Conservation (phyloP, 2,888 invertebrate genomes). For the Sinelater perroti region DNA sequence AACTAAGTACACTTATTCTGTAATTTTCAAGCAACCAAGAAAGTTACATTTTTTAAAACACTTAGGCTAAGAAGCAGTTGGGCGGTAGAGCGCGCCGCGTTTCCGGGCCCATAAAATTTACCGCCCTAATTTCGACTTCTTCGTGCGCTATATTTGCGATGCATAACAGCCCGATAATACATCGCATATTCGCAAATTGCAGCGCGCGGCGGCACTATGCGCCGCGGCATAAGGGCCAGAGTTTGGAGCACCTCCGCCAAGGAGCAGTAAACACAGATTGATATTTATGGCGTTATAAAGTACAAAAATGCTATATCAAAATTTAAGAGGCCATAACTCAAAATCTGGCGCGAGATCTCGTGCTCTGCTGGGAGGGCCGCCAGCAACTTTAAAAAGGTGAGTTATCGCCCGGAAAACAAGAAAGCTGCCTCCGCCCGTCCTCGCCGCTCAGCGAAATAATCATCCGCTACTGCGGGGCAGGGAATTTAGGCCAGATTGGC, state of each 20-base stretch:
- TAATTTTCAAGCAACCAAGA: too few species aligned
- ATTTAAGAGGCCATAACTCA: constrained; percentile 45
- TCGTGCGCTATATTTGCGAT: constrained; percentile 10
- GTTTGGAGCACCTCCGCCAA: constrained; percentile 22
- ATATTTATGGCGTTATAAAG: constrained; percentile 46
- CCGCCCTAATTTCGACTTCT: constrained; percentile 24
- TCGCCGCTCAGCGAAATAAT: constrained; percentile 2
- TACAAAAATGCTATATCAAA: constrained; percentile 45
- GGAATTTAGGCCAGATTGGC: too few species aligned
- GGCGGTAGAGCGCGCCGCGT: too few species aligned
- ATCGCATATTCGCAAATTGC: constrained; percentile 6
- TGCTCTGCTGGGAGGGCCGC: constrained; percentile 21
- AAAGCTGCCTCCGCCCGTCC: constrained; percentile 9
- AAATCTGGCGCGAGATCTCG: constrained; percentile 38
- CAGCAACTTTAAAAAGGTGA: constrained; percentile 32
- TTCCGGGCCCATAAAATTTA: constrained; percentile 20
- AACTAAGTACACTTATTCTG: too few species aligned
- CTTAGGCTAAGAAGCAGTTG: too few species aligned
- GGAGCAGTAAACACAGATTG: constrained; percentile 42
- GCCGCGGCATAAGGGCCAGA: constrained; percentile 18
- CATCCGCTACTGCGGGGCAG: not conserved
- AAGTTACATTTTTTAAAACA: too few species aligned
- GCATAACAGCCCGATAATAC: constrained; percentile 8
- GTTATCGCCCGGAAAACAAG: constrained; percentile 31
- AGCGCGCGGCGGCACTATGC: not conserved